Evolutionary conservation across 2,797 vertebrate genomes (phyloP).

Genomic region (Euthynnus affinis): DNA sequence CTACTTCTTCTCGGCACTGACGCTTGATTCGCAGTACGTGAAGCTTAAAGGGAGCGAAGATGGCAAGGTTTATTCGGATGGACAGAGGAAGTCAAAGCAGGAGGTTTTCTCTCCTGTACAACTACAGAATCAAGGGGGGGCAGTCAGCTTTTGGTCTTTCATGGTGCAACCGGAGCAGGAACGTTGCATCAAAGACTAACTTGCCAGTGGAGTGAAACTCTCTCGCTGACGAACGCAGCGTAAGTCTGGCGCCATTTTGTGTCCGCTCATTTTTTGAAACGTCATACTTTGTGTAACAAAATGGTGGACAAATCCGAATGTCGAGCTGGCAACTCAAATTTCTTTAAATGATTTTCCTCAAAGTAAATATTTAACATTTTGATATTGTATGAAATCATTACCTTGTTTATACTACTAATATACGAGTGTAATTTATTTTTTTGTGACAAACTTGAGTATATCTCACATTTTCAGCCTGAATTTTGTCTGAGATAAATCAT

Average conservation of each 20-base stretch:
- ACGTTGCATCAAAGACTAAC: constrained; percentile 46
- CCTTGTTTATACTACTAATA: neutral
- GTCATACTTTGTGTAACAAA: constrained; percentile 67
- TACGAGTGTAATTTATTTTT: constrained; percentile 2
- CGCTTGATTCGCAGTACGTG: constrained; percentile 36
- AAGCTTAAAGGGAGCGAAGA: constrained; percentile 44
- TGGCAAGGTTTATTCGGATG: constrained; percentile 31
- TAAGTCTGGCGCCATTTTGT: constrained; percentile 77
- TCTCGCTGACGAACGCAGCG: constrained; percentile 35
- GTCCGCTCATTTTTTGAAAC: constrained; percentile 54
- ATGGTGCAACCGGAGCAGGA: constrained; percentile 37
- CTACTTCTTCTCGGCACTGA: constrained; percentile 24
- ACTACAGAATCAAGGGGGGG: constrained; percentile 14
- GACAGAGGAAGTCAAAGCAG: constrained; percentile 59
- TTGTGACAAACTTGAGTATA: neutral
- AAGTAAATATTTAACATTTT: constrained; percentile 3
- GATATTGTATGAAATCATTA: neutral
- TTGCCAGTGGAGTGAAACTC: constrained; percentile 52
- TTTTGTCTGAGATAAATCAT: neutral
- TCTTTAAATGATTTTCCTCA: neutral
- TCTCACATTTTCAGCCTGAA: neutral
- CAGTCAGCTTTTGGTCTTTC: constrained; percentile 33
- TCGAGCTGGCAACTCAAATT: neutral
- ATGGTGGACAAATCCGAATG: constrained; percentile 60
- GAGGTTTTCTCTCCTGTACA: constrained; percentile 48